Evolutionary conservation across 2,888 invertebrate genomes (phyloP), one percentile per base, ranked within the genome.

Genomic region (Fissipunctia ypsillon): DNA sequence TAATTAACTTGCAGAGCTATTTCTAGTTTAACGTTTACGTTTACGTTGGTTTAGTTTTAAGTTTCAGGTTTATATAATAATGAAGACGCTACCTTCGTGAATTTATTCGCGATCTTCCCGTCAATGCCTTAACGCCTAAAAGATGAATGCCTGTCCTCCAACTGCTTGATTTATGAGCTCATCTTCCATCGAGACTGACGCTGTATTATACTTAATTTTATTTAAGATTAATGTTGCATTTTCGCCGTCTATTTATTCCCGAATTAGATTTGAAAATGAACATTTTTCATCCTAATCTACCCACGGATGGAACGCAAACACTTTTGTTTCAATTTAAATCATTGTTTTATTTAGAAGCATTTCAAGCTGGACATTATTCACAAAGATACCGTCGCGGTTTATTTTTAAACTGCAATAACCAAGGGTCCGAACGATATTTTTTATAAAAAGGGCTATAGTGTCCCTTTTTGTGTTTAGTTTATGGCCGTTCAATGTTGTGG

Each of bases 401-500:
- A 85, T 88, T 88, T 87, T 88, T 81, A 76, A 75, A 83, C 74
- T 75, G 76, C 77, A 70, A 71, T 81, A 87, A 74, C 80, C 60
- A 84, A 84, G 87, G 86, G 87, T 86, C 87, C 83, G 70, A 77
- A 52, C 69, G 75, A 71, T 74, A 69, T 80, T 86, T 90, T 90
- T 92, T 87, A 78, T 81, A 69, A 86, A 88, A 90, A 88, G 87
- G 90, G 88, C 90, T 88, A 81, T 81, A 90, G 88, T 92, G 90
- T 92, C 91, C 91, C 91, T 91, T 90, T 88, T 88, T 90, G 89
- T 91, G 90, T 92, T 92, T 90, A 90, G 90, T 92, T 93, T 91
- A 92, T 88, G 89, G 89, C 89, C 87, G 93, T 89, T 93, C 93
- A 95, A 95, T 95, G 95, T 94, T 90, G 91, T 88, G 95, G 94